These are phyloP conservation scores for Osmoderma eremita DNA, from an alignment of 2,888 invertebrate genomes.

Conservation along the genomic window DNA sequence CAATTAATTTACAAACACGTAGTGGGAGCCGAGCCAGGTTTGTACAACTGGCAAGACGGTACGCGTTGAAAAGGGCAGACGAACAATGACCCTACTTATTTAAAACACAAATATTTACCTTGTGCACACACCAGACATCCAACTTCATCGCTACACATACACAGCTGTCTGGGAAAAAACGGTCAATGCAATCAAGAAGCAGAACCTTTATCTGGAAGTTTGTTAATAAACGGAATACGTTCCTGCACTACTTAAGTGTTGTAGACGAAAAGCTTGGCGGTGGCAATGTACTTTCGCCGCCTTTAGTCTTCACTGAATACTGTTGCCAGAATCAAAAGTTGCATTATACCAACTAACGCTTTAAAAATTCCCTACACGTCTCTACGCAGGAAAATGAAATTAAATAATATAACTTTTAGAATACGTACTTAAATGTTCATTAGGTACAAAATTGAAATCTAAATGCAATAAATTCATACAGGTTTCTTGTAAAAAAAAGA, in stretches of 20 bases:
- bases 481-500: no score
- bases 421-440: no score
- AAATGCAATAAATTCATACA: no score
- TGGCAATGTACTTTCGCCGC: no score
- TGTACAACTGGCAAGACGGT: conserved; percentile 15
- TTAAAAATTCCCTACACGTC: no score
- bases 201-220: conserved; percentile 15
- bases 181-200: conserved; percentile 39
- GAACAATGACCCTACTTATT: conserved; percentile 38
- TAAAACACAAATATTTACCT: conserved; percentile 41
- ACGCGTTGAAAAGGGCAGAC: conserved; percentile 15
- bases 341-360: no score
- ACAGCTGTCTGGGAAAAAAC: conserved; percentile 44
- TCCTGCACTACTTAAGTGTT: background rate
- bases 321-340: no score
- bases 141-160: conserved; percentile 38
- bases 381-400: no score
- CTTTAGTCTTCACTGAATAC: no score
- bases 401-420: no score
- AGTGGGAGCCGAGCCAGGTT: background rate
- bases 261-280: no score
- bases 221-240: conserved; percentile 20
- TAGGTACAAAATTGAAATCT: no score
- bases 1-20: conserved; percentile 5
- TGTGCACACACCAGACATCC: conserved; percentile 21